Conservation (phyloP, 2,888 invertebrate species). For the Epicampocera succincta region DNA sequence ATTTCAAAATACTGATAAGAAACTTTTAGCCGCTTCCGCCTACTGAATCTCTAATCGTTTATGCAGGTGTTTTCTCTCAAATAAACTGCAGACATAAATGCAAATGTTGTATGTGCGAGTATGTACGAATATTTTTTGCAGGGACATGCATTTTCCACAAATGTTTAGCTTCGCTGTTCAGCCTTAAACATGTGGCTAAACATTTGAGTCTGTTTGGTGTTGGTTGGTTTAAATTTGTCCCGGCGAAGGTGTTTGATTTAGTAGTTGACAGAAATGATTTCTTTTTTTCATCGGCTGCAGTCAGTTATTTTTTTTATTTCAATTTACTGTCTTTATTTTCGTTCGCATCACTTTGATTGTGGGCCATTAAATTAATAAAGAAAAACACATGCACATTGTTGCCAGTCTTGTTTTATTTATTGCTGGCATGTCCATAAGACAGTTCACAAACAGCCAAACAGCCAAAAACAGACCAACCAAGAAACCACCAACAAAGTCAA, state of each 20-base stretch:
- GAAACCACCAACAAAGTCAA: slow-evolving; percentile 62
- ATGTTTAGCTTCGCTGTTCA: neutral
- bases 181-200: neutral
- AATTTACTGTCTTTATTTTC: slow-evolving; percentile 11
- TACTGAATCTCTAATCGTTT: too few relatives aligned
- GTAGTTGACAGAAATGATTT: neutral
- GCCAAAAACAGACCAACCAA: slow-evolving; percentile 29
- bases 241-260: slow-evolving; percentile 45
- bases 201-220: neutral
- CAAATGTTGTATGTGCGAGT: too few relatives aligned
- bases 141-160: slow-evolving; percentile 4
- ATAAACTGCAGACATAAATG: too few relatives aligned
- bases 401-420: slow-evolving; percentile 3
- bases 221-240: too few relatives aligned
- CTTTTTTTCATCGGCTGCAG: neutral
- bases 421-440: slow-evolving; percentile 21
- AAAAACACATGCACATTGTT: slow-evolving; percentile 26
- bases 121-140: neutral
- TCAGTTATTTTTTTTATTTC: slow-evolving; percentile 5
- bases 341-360: slow-evolving; percentile 49
- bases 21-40: too few relatives aligned
- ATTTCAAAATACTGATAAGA: too few relatives aligned
- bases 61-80: too few relatives aligned
- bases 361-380: slow-evolving; percentile 31
- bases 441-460: slow-evolving; percentile 26